Evolutionary conservation across 35 echinoderm and acorn worm genomes (phyloP).

Genomic region (Stichopus chloronotus): DNA sequence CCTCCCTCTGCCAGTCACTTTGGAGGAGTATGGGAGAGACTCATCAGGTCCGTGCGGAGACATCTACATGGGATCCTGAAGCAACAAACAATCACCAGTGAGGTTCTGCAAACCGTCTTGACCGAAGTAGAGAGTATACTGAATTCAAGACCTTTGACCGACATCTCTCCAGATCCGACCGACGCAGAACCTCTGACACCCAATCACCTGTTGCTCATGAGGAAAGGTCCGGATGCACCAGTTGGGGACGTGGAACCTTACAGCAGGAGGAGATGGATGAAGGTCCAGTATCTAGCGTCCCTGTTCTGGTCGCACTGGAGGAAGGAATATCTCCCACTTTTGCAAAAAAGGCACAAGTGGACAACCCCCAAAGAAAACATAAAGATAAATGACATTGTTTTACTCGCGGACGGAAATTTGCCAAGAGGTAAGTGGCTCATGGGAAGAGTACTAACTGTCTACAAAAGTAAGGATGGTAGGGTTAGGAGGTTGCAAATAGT

Average conservation of each 20-base stretch:
- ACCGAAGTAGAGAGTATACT: conserved; percentile 27
- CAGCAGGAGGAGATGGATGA: conserved; percentile 55
- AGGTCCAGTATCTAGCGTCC: conserved; percentile 72
- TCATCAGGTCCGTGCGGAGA: conserved; percentile 13
- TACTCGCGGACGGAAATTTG: no score
- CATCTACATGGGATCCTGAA: neutral
- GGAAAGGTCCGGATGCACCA: conserved; percentile 20
- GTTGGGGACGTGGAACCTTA: conserved; percentile 17
- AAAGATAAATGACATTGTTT: no score
- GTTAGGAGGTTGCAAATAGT: no score
- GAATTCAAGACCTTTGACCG: conserved; percentile 38
- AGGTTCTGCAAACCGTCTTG: conserved; percentile 29
- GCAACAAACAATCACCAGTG: conserved; percentile 17
- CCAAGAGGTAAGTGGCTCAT: no score
- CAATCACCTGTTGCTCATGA: no score
- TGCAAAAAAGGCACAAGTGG: conserved; percentile 68
- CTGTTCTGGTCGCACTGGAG: conserved; percentile 63
- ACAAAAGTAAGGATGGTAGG: no score
- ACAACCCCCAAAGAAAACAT: conserved; percentile 34
- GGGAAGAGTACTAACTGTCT: no score
- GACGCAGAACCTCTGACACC: conserved; percentile 22
- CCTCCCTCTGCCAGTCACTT: no score
- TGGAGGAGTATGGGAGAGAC: no score
- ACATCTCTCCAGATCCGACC: conserved; percentile 16
- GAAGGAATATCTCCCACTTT: conserved; percentile 44